Base-by-base conservation (phyloP, 92 coral and sea anemone genomes). In the Nematostella vectensis region DNA sequence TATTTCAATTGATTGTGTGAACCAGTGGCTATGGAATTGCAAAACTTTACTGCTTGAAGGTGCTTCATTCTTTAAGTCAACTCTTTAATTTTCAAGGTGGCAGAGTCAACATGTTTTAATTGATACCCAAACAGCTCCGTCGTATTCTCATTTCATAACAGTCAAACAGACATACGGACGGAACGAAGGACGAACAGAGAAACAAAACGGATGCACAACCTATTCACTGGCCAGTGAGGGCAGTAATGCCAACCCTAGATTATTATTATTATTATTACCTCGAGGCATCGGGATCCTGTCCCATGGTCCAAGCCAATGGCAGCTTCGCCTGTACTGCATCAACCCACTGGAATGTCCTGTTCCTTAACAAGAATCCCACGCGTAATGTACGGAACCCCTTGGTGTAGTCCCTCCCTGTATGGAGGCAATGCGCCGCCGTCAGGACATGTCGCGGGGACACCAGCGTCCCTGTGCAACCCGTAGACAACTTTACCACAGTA, bases 361-460 rank as follows among this genome's bases (percentile, higher is more conserved):
- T 66, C 9, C 61, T 45, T 37, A 50, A 52, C 44, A 82, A 81
- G 65, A 85, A 76, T 2, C 94, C 99, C 15, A 93, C 94, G 29
- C 68, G 61, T 3, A 93, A 78, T 0, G 49, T 44, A 18, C 72
- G 51, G 61, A 65, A 87, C 0, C 88, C 96, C 2, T 62, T 67
- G 27, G 84, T 85, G 53, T 86, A 93, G 45, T 82, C 75, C 54
- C 78, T 78, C 31, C 89, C 96, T 29, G 69, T 74, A 45, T 93
- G 99, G 11, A 93, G 62, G 31, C 99, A 93, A 18, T 93, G 99
- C 4, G 99, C 99, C 2, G 99, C 78, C 0, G 99, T 86, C 18
- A 93, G 56, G 1, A 83, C 96, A 55, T 93, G 99, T 44, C 75
- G 57, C 0, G 96, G 89, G 2, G 99, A 86, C 6, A 93, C 82